phyloP scores from a whole-genome alignment of 2,888 invertebrate genomes.

The Dendrolimus houi region DNA sequence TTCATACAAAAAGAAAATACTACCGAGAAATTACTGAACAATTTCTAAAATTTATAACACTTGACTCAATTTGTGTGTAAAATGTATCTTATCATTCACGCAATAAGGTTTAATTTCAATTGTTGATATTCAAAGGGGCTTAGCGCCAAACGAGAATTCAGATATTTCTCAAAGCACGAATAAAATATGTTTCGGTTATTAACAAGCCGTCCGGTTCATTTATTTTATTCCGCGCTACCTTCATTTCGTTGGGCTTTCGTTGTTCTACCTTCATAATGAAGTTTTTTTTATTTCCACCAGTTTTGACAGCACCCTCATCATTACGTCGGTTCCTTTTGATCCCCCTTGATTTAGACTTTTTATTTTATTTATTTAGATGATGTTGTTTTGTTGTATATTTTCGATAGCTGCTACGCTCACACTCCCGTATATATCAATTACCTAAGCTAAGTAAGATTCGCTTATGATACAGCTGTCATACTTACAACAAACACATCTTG shows the following conservation, averaged over 20 bases:
- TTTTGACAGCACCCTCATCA: not conserved
- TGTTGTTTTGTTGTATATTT: not conserved
- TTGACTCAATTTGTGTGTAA: too few species aligned
- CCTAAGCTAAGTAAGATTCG: too few species aligned
- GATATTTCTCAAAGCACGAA: not conserved
- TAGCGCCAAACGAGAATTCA: not conserved
- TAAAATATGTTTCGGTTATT: slow-evolving; percentile 11
- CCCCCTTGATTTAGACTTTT: not conserved
- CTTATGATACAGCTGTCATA: too few species aligned
- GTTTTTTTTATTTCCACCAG: not conserved
- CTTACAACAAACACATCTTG: too few species aligned
- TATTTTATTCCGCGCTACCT: slow-evolving; percentile 3
- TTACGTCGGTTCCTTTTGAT: not conserved
- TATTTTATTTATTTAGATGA: not conserved
- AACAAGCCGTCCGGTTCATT: slow-evolving; percentile 12
- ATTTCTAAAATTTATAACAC: too few species aligned
- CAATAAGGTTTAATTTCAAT: too few species aligned
- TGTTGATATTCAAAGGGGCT: not conserved
- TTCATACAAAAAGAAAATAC: too few species aligned
- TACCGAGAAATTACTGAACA: too few species aligned
- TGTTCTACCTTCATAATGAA: not conserved
- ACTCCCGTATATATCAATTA: too few species aligned
- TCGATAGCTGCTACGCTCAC: too few species aligned
- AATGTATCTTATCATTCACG: too few species aligned
- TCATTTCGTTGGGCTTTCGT: slow-evolving; percentile 7